These are phyloP conservation scores for Lacanobia wlatinum DNA, from an alignment of 2,888 invertebrate species.

Conservation along the genomic window DNA sequence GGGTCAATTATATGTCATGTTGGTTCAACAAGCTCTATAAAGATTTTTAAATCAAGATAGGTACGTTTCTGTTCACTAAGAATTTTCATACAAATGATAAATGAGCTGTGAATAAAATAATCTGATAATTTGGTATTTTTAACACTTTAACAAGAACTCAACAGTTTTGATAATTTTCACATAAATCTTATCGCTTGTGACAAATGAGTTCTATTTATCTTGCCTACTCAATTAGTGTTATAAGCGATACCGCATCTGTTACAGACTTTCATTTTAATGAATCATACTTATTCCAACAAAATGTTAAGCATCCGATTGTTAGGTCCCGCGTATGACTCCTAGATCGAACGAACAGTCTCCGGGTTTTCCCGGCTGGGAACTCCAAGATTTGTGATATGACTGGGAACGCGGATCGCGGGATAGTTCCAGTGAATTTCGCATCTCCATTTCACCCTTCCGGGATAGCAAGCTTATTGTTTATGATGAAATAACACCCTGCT, in stretches of 20 bases:
- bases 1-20: constrained; percentile 51
- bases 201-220: constrained; percentile 43
- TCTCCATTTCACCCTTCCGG: constrained; percentile 32
- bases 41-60: constrained; percentile 42
- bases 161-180: constrained; percentile 34
- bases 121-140: constrained; percentile 2
- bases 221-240: constrained; percentile 13
- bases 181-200: constrained; percentile 36
- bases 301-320: constrained; percentile 1
- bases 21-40: constrained; percentile 41
- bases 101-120: constrained; percentile 9
- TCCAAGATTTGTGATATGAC: constrained; percentile 5
- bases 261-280: constrained; percentile 17
- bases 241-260: background rate
- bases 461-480: constrained; percentile 26
- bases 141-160: constrained; percentile 27
- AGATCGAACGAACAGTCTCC: constrained; percentile 4
- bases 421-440: constrained; percentile 13
- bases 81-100: constrained; percentile 32
- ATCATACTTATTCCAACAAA: constrained; percentile 34
- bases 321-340: constrained; percentile 14
- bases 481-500: constrained; percentile 39
- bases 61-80: constrained; percentile 14
- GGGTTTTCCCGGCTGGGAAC: constrained; percentile 27
- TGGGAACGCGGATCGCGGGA: background rate